phyloP scores from a whole-genome alignment of 2,888 invertebrate species.

The Clunio marinus region DNA sequence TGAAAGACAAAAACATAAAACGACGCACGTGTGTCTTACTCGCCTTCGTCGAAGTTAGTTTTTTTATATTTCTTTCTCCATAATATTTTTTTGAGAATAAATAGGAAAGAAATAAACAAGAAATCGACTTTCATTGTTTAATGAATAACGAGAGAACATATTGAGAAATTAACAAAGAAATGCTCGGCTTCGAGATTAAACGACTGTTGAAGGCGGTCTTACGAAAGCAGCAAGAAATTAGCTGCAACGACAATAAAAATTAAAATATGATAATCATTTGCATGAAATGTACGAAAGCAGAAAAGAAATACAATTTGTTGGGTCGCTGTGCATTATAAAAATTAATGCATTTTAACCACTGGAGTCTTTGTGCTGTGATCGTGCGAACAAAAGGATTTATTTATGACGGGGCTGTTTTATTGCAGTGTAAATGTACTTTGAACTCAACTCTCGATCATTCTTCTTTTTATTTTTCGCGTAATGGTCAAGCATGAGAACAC shows the following conservation, averaged over 20 bases:
- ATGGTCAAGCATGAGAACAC: background rate
- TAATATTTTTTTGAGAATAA: constrained; percentile 13
- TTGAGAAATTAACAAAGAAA: constrained; percentile 17
- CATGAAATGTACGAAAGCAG: too few relatives aligned
- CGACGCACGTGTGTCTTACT: background rate
- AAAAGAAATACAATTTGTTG: constrained; percentile 7
- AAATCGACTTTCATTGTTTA: constrained; percentile 17
- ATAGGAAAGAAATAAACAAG: background rate
- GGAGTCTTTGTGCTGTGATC: background rate
- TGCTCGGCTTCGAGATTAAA: constrained; percentile 13
- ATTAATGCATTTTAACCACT: background rate
- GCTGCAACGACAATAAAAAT: constrained; percentile 28
- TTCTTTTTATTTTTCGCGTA: background rate
- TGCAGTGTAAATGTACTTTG: background rate
- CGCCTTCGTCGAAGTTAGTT: background rate
- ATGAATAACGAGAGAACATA: background rate
- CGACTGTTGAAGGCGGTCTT: background rate
- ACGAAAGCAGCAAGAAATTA: constrained; percentile 22
- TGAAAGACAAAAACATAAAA: background rate
- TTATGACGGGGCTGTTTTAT: constrained; percentile 24
- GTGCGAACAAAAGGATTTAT: constrained; percentile 27
- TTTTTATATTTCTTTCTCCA: background rate
- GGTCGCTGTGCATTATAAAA: background rate
- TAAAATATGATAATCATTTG: constrained; percentile 24
- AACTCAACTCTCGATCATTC: background rate